These are phyloP conservation scores for Tamias sibiricus DNA, from an alignment of 2,113 vertebrate species.

Conservation along the genomic window DNA sequence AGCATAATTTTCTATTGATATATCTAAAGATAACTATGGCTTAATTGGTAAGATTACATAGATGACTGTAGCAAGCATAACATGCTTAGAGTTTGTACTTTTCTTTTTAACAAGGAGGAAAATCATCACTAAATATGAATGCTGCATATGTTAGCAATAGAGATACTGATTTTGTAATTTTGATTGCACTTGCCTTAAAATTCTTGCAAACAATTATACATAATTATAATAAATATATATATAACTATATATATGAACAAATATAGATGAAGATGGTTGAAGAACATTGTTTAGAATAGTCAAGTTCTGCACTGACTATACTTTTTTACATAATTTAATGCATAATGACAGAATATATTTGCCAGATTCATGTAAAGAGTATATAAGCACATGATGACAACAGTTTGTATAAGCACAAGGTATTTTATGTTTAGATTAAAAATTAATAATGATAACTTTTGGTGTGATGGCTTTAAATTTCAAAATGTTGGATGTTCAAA, in stretches of 20 bases:
- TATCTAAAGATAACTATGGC: slow-evolving; percentile 59
- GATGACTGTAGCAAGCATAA: slow-evolving; percentile 67
- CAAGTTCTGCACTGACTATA: slow-evolving; percentile 82
- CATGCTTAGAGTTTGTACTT: slow-evolving; percentile 78
- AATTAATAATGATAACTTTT: slow-evolving; percentile 65
- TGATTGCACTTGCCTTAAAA: slow-evolving; percentile 88
- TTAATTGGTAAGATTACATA: slow-evolving; percentile 65
- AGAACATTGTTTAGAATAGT: slow-evolving; percentile 76
- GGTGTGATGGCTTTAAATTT: slow-evolving; percentile 86
- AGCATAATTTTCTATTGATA: slow-evolving; percentile 30
- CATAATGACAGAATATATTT: slow-evolving; percentile 77
- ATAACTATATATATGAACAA: slow-evolving; percentile 65
- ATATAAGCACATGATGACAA: slow-evolving; percentile 83
- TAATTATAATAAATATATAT: too few species aligned
- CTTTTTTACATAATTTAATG: slow-evolving; percentile 81
- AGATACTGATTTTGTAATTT: slow-evolving; percentile 85
- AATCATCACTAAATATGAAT: slow-evolving; percentile 84
- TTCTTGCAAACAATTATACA: slow-evolving; percentile 76
- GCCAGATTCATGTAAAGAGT: slow-evolving; percentile 78
- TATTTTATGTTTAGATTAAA: slow-evolving; percentile 83
- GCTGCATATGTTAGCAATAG: slow-evolving; percentile 88
- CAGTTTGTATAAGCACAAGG: slow-evolving; percentile 89
- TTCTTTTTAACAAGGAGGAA: slow-evolving; percentile 79
- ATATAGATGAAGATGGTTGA: slow-evolving; percentile 65
- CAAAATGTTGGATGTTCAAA: slow-evolving; percentile 83